Evolutionary conservation across 2,888 invertebrate genomes (phyloP), one percentile per base, ranked within the genome.

Genomic region (Tetrapedia diversipes): DNA sequence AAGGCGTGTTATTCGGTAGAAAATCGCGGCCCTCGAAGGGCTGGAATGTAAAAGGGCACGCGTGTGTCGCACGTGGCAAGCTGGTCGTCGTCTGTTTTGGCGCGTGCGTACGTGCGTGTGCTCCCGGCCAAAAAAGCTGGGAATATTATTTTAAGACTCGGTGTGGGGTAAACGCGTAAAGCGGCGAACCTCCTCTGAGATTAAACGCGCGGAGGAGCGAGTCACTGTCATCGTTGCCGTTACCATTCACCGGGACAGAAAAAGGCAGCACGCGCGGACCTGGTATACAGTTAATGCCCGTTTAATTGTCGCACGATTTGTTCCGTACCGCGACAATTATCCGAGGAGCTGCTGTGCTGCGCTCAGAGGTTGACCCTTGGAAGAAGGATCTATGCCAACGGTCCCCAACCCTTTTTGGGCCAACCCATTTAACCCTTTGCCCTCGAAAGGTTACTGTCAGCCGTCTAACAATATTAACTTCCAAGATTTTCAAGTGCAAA

Each of bases 61-160:
- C 89, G 89, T 90, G 89, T 90, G 91, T 85, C 85, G 90, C 91
- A 91, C 91, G 91, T 91, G 91, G 84, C 87, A 82, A 43, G 61
- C 19, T 49, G 74, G n/a, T n/a, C 68, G 59, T 74, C 83, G 82
- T 81, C 75, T 85, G 84, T 77, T 85, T 83, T 86, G 86, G 82
- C 86, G 86, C 86, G 88, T 85, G 86, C 85, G 79, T 82, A 77
- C 77, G 79, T 70, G 68, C 82, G 79, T 78, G 83, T 57, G 66
- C 64, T 67, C 54, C 57, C 61, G 77, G 79, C 80, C 81, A 86
- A 90, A 89, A 89, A 89, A 88, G 86, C 78, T 81, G 81, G 73
- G 88, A 90, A 89, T 89, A 90, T 91, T 91, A 91, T 91, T 91
- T 91, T 90, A 90, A 90, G 90, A 87, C 90, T 90, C 91, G 82